Evolutionary conservation across 2,113 vertebrate genomes (phyloP).

Genomic region (Epinephelus lanceolatus): DNA sequence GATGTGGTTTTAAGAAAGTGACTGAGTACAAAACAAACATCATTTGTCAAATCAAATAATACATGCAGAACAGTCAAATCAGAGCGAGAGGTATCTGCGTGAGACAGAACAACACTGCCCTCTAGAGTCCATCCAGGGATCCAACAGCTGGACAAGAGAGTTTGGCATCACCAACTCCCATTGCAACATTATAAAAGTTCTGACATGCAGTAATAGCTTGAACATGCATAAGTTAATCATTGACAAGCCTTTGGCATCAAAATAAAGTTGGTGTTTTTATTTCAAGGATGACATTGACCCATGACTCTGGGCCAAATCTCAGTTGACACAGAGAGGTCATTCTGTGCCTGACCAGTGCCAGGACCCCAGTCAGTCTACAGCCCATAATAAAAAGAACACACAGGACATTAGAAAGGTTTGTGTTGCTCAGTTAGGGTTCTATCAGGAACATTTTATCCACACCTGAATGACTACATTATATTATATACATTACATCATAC

Average conservation of each 20-base stretch:
- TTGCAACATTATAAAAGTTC: neutral
- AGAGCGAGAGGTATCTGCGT: neutral
- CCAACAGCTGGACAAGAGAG: neutral
- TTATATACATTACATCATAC: neutral
- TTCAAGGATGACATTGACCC: neutral
- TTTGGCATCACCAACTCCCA: neutral
- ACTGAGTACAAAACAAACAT: conserved; percentile 29
- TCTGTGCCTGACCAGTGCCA: neutral
- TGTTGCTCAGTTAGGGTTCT: neutral
- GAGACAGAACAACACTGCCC: conserved; percentile 51
- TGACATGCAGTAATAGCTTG: neutral
- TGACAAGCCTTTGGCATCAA: conserved; percentile 13
- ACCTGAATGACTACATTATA: conserved; percentile 3
- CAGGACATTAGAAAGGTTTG: neutral
- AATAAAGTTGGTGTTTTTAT: conserved; percentile 1
- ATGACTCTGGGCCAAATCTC: neutral
- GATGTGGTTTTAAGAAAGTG: conserved; percentile 19
- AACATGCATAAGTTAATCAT: conserved; percentile 1
- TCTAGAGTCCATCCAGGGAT: conserved; percentile 46
- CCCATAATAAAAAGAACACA: conserved; percentile 4
- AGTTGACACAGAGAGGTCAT: conserved; percentile 8
- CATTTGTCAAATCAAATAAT: conserved; percentile 22
- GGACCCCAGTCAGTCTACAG: neutral
- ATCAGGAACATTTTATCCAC: neutral
- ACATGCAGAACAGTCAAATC: neutral